A percentile compares a stretch with the other conserved stretches of the same genome.
phyloP scores from a whole-genome alignment of 2,113 vertebrate species.

The Rhinichthys klamathensis region DNA sequence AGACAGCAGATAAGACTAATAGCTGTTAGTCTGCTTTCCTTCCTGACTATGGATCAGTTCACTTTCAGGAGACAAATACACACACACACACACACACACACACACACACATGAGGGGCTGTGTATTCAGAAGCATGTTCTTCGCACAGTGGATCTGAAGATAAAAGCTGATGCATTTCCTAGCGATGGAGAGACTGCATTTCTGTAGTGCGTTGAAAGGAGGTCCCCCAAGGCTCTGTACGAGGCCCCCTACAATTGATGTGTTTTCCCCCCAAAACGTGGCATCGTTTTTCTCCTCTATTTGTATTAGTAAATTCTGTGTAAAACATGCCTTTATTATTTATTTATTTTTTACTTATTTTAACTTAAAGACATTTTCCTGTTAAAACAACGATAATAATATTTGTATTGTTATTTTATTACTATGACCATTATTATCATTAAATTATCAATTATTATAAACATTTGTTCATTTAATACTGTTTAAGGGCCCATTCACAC shows the following conservation, averaged over 20 bases:
- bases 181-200: slow-evolving; percentile 51
- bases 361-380: no score
- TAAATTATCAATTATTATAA: not conserved
- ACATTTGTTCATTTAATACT: not conserved
- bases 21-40: slow-evolving; percentile 70
- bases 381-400: no score
- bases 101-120: slow-evolving; percentile 5
- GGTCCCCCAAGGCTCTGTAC: slow-evolving; percentile 46
- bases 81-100: slow-evolving; percentile 1
- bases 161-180: slow-evolving; percentile 53
- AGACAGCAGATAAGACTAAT: slow-evolving; percentile 75
- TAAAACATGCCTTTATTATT: not conserved
- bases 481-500: no score
- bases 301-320: not conserved
- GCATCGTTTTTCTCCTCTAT: no score
- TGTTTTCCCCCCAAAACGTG: slow-evolving; percentile 1
- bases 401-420: not conserved
- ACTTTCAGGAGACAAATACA: slow-evolving; percentile 28
- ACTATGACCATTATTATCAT: no score
- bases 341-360: no score
- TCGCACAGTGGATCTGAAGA: slow-evolving; percentile 32
- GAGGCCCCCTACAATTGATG: slow-evolving; percentile 41
- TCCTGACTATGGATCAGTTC: slow-evolving; percentile 45
- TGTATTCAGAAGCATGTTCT: slow-evolving; percentile 42
- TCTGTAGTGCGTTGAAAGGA: slow-evolving; percentile 45